phyloP scores from a whole-genome alignment of 2,888 invertebrate species.

The Embidobia sp. region DNA sequence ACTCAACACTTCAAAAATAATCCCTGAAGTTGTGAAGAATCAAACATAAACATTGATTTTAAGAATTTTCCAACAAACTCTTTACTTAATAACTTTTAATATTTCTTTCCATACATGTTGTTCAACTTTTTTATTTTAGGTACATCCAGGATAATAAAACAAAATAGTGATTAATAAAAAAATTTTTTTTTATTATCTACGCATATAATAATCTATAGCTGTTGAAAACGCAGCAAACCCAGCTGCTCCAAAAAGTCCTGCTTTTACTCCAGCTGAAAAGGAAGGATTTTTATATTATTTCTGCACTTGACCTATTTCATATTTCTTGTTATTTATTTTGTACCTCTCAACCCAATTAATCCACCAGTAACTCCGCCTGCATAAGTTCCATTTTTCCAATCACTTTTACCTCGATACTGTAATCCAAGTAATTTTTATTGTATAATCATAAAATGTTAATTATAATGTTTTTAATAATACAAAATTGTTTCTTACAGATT shows the following conservation, averaged over 20 bases:
- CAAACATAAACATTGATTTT: no score
- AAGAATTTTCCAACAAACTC: no score
- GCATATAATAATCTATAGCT: conserved; percentile 98
- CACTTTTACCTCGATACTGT: conserved; percentile 93
- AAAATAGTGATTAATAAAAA: no score
- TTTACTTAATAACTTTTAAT: no score
- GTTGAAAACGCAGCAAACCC: conserved; percentile 99
- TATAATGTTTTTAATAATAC: background rate
- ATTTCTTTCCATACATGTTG: no score
- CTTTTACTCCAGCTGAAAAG: conserved; percentile 93
- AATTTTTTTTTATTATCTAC: conserved; percentile 71
- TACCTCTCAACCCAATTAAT: conserved; percentile 91
- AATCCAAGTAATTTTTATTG: conserved; percentile 38
- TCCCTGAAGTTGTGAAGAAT: no score
- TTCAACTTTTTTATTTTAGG: no score
- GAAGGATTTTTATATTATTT: conserved; percentile 2
- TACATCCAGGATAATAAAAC: no score
- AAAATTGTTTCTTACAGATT: conserved; percentile 86
- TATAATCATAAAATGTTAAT: background rate
- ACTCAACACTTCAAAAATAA: no score
- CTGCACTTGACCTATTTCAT: no score
- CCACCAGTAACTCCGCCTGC: conserved; percentile 98
- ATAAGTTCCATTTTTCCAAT: conserved; percentile 98
- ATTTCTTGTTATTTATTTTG: conserved; percentile 28
- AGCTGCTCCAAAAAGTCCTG: conserved; percentile 95